phyloP scores from a whole-genome alignment of 2,797 vertebrate genomes.

The Eulemur coronatus region DNA sequence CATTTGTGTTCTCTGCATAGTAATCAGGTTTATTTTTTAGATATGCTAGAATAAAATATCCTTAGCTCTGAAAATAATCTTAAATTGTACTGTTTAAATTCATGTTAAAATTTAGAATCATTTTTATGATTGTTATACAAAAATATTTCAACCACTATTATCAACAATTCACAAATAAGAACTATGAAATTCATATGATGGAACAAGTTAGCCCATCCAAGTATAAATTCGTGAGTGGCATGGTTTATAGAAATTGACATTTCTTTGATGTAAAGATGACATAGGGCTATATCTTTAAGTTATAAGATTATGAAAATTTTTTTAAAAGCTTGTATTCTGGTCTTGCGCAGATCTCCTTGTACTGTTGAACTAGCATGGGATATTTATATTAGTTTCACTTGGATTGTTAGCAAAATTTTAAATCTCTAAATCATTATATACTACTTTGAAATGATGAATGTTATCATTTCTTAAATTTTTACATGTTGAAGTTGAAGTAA shows the following conservation, averaged over 20 bases:
- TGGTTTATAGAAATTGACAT: not conserved
- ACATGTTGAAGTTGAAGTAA: not conserved
- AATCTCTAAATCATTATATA: not conserved
- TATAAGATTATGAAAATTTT: not conserved
- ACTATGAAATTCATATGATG: not conserved
- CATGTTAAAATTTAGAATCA: not conserved
- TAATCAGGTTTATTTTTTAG: not conserved
- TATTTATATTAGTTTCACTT: not conserved
- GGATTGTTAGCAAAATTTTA: not conserved
- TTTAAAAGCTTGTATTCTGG: not conserved
- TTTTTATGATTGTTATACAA: not conserved
- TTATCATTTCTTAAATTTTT: not conserved
- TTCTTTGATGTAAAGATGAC: not conserved
- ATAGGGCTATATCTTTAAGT: not conserved
- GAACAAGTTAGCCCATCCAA: not conserved
- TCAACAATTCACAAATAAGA: not conserved
- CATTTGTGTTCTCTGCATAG: not conserved
- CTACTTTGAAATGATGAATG: not conserved
- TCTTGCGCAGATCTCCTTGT: not conserved
- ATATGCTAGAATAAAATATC: not conserved
- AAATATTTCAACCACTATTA: not conserved
- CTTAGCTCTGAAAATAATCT: not conserved
- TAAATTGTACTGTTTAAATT: not conserved
- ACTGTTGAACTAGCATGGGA: not conserved
- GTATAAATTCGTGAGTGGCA: not conserved